Evolutionary conservation across 2,113 vertebrate species (phyloP), one percentile per base, ranked within the genome.

Genomic region (Ammodytes dubius): DNA sequence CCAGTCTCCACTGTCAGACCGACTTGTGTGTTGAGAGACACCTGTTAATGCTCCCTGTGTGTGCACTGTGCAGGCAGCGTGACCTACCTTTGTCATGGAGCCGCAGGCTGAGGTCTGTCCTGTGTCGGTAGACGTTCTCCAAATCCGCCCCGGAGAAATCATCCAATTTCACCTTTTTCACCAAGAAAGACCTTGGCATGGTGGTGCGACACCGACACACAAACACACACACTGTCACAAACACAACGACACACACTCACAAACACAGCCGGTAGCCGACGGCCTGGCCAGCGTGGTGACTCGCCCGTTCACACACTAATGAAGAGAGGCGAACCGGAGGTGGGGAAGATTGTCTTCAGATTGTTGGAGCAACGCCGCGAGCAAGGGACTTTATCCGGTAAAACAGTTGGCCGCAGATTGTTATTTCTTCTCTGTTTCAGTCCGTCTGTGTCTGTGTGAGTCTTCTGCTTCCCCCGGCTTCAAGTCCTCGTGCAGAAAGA

Each of bases 141-240:
- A 97, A 84, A 87, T 97, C 97, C 59, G 96, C 91, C 77, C 76
- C 90, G 35, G 96, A 95, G 93, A 97, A 98, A 90, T 96, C 97
- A 95, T 97, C 97, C 76, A 97, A 91, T 95, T 98, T 98, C 93
- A 98, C 97, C 96, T 98, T 98, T 95, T 98, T 98, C 83, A 98
- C 97, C 95, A 98, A 95, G 93, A 98, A 98, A 88, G 97, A 98
- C 94, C 97, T 98, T 94, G 97, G 97, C 97, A 98, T 98, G 92
- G 85, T 94, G 92, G 86, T 87, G 91, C 83, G 85, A 82, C 84
- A 82, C 83, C 27, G 53, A 65, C 81, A 68, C 63, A n/a, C 87
- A 5, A 81, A 64, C 78, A 68, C 84, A 64, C 86, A 59, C 87
- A 46, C 87, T 67, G 88, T 74, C 89, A 71, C 88, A 79, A 67